Base-by-base conservation (phyloP, 2,888 invertebrate genomes). In the Dasypolia templi region DNA sequence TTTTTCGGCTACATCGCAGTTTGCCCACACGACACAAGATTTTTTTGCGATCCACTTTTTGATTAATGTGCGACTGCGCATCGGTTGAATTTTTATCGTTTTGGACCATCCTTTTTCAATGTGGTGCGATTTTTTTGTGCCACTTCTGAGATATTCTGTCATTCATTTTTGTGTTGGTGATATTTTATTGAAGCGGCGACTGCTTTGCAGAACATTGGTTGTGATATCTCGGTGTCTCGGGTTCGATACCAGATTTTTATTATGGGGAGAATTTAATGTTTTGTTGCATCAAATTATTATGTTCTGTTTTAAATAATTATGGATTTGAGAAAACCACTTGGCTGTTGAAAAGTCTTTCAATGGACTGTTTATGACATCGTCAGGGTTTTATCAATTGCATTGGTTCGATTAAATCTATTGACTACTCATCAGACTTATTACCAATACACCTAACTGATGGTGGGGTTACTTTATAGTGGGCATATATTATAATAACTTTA, bases 31-130 rank as follows among this genome's bases (percentile, higher is more conserved):
- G 88, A 85, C 87, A 86, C 83, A 84, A 85, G 55, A 85, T 89
- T 93, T 95, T 94, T 95, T 94, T 94, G 93, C 92, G 92, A 91
- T 91, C 89, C 91, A 90, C 91, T 90, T 93, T 93, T 94, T 95
- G 95, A 95, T 95, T 93, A 94, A 94, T 95, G 93, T 81, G 84
- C 84, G 87, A 62, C 83, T 82, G 89, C 85, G 77, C 81, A 78
- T 88, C 87, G 89, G 86, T 89, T 87, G 87, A 84, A 88, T 88
- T 93, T 92, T 94, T 92, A 93, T 93, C 92, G 92, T 93, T 94
- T 93, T 91, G 91, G 92, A 84, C 89, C 92, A 93, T 91, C 90
- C 91, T 92, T 91, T 91, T 90, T 91, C 86, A 85, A 88, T 84
- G 83, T 84, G 81, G 77, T 78, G 85, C 71, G 75, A 75, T 77